Base-by-base conservation (phyloP, 2,113 vertebrate species). In the Ptyas mucosa region DNA sequence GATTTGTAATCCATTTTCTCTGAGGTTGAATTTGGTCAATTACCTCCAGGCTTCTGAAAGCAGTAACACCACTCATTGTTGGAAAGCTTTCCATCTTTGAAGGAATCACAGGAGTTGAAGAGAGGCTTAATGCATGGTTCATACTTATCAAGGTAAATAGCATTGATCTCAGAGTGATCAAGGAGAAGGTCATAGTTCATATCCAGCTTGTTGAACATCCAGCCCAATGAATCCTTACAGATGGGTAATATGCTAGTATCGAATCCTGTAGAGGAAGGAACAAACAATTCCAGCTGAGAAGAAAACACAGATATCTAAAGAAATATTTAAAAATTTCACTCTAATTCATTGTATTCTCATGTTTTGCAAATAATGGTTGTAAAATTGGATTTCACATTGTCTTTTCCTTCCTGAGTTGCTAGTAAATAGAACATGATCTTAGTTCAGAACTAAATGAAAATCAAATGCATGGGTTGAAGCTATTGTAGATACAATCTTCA, bases 121-220 rank as follows among this genome's bases (percentile, higher is more conserved):
- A 98, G 97, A 0, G 99, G 98, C 96, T 99, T 98, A 97, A 99
- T 98, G 54, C 99, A 99, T 0, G 98, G 98, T 97, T 99, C 99
- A 0, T 99, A 99, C 96, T 99, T 99, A 93, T 99, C 99, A 96
- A 99, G 97, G 93, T 99, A 99, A 96, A 99, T 98, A 96, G 99
- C 98, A 18, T 98, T 99, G 97, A 99, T 98, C 97, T 99, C 99
- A 0, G 99, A 98, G 91, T 99, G 98, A 96, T 99, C 99, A 91
- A 99, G 98, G 94, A 99, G 97, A 87, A 99, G 98, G 97, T 99
- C 99, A 1, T 99, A 99, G 98, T 99, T 99, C 98, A 99, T 99
- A 97, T 99, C 99, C 86, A 99, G 96, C 92, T 99, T 99, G 98
- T 99, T 99, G 98, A 99, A 99, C 99, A 99, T 99, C 99, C 99